A percentile compares a stretch with the other conserved stretches of the same genome.
Conservation (phyloP, 1,140 invertebrate genomes). For the Hesperophylax magnus region DNA sequence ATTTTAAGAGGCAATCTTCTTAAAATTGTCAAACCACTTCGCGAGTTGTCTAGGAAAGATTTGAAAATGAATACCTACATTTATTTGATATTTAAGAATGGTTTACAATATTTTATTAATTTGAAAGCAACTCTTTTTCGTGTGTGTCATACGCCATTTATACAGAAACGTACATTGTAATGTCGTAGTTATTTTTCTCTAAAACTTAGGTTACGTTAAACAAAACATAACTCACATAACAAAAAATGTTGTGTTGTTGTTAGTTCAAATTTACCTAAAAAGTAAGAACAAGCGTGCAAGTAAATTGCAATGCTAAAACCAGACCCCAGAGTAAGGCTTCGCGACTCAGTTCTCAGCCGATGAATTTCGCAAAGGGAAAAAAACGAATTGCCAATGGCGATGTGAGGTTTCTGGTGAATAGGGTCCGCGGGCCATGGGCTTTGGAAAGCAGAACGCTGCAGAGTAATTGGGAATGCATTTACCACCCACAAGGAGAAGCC, state of each 20-base stretch:
- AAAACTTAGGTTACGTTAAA: neutral
- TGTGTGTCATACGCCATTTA: no score
- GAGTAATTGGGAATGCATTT: slow-evolving; percentile 35
- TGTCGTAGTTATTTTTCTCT: no score
- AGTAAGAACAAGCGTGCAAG: neutral
- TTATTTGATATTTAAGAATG: no score
- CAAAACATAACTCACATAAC: neutral
- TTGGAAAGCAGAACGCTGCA: slow-evolving; percentile 33
- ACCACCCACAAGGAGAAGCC: slow-evolving; percentile 49
- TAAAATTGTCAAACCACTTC: no score
- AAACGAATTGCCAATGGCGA: slow-evolving; percentile 25
- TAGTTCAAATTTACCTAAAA: no score
- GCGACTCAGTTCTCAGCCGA: neutral
- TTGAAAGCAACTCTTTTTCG: no score
- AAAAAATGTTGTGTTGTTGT: no score
- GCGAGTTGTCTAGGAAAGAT: no score
- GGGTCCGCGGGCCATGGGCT: neutral
- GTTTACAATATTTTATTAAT: no score
- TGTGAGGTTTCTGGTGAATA: slow-evolving; percentile 50
- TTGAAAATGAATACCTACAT: no score
- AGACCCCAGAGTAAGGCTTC: slow-evolving; percentile 40
- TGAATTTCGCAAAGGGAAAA: slow-evolving; percentile 39
- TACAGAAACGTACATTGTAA: no score
- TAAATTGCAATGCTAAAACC: neutral
- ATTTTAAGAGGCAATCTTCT: no score